Evolutionary conservation across 2,888 invertebrate genomes (phyloP).

Genomic region (Aspidiotus rigidus): DNA sequence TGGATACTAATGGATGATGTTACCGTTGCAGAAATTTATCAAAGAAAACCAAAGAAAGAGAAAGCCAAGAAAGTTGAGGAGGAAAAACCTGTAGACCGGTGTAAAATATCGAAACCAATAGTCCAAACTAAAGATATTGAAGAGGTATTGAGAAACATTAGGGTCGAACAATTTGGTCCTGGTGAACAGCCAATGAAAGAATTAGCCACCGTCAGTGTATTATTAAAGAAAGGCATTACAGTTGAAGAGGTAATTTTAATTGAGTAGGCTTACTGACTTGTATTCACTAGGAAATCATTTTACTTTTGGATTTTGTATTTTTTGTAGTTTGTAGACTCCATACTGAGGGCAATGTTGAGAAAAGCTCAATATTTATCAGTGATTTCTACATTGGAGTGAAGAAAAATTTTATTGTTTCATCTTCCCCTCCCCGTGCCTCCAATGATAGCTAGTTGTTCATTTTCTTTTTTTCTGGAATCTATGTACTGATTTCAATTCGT

Average conservation of each 20-base stretch:
- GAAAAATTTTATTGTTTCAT: too few species aligned
- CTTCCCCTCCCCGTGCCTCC: neutral
- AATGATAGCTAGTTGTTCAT: neutral
- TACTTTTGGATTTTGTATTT: too few species aligned
- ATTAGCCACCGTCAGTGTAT: conserved; percentile 69
- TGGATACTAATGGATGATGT: too few species aligned
- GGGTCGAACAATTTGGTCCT: conserved; percentile 68
- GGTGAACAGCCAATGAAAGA: conserved; percentile 70
- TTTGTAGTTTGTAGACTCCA: too few species aligned
- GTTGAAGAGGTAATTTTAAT: conserved; percentile 56
- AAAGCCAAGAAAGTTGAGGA: conserved; percentile 50
- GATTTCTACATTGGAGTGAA: neutral
- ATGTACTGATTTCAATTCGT: neutral
- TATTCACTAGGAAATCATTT: too few species aligned
- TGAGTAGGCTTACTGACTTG: too few species aligned
- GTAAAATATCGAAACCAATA: conserved; percentile 49
- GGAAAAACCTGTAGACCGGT: conserved; percentile 45
- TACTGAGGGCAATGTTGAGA: too few species aligned
- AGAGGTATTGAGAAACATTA: conserved; percentile 61
- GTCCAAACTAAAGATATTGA: conserved; percentile 50
- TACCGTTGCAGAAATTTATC: conserved; percentile 6
- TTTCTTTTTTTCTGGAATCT: neutral
- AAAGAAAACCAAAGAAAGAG: conserved; percentile 42
- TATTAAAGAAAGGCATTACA: conserved; percentile 64
- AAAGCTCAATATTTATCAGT: too few species aligned